These are phyloP conservation scores for Mastacembelus armatus DNA, from an alignment of 2,797 vertebrate genomes.

Conservation along the genomic window DNA sequence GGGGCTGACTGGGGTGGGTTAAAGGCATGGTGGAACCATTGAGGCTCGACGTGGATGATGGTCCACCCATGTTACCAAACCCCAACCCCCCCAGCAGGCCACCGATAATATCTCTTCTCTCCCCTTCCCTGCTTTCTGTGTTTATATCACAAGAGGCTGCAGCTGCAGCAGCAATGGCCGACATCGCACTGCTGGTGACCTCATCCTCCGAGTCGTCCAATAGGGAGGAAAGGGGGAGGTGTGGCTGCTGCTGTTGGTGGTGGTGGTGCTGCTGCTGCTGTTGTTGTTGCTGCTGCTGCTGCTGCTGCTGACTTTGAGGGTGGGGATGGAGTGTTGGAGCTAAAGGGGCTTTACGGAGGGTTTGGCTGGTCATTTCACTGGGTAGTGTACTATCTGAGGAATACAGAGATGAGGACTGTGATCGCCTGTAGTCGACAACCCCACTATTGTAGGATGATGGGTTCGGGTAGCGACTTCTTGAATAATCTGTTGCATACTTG, in stretches of 20 bases:
- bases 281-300: constrained; percentile 74
- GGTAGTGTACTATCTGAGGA: constrained; percentile 71
- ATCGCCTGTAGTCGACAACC: constrained; percentile 80
- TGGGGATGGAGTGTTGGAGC: constrained; percentile 87
- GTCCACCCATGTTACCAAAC: constrained; percentile 80
- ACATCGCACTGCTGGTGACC: constrained; percentile 88
- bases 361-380: constrained; percentile 77
- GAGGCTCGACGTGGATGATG: constrained; percentile 79
- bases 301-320: constrained; percentile 81
- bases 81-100: constrained; percentile 85
- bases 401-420: constrained; percentile 77
- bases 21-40: constrained; percentile 84
- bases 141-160: constrained; percentile 85
- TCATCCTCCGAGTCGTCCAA: constrained; percentile 87
- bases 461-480: constrained; percentile 82
- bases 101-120: constrained; percentile 86
- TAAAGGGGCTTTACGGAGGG: constrained; percentile 86
- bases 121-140: constrained; percentile 79
- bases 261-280: constrained; percentile 49
- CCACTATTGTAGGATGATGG: constrained; percentile 73
- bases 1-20: constrained; percentile 80
- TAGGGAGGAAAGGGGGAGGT: constrained; percentile 86
- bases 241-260: constrained; percentile 72
- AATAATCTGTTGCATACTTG: constrained; percentile 81
- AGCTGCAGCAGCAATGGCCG: constrained; percentile 85